These are phyloP conservation scores for Melanostigma gelatinosum DNA, from an alignment of 2,113 vertebrate species.

Conservation along the genomic window DNA sequence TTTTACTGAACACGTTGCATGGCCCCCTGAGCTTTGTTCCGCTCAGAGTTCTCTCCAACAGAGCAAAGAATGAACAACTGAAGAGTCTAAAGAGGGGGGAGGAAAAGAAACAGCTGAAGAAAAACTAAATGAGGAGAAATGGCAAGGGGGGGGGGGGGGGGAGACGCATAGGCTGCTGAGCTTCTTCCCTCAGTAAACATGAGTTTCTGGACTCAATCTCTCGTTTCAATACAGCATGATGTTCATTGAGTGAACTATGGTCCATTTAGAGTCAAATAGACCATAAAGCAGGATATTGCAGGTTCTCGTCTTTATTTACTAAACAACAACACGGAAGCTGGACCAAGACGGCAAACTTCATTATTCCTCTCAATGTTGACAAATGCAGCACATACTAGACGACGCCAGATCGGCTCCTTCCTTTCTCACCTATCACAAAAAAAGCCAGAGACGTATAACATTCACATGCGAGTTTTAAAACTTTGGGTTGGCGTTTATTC, in stretches of 20 bases:
- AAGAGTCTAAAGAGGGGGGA: constrained; percentile 49
- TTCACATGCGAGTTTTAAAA: not conserved
- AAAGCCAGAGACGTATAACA: not conserved
- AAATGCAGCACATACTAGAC: not conserved
- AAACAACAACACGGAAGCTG: too few relatives aligned
- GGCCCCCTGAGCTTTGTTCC: constrained; percentile 75
- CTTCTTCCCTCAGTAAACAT: not conserved
- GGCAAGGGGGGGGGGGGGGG: not conserved
- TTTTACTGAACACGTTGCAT: constrained; percentile 78
- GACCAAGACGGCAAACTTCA: not conserved
- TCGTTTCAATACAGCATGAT: not conserved
- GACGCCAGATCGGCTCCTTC: too few relatives aligned
- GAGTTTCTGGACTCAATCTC: not conserved
- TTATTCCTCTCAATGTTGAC: not conserved
- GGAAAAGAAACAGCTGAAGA: constrained; percentile 52
- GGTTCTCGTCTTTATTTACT: too few relatives aligned
- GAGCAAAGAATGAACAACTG: constrained; percentile 69
- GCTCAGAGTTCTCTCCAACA: constrained; percentile 66
- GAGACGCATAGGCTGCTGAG: not conserved
- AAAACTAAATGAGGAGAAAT: constrained; percentile 49
- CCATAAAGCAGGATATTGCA: not conserved
- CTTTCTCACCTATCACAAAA: not conserved
- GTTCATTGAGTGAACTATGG: not conserved
- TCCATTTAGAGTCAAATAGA: not conserved
- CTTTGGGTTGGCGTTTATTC: not conserved